Conservation (phyloP, 2,113 vertebrate species). For the Chunga burmeisteri region DNA sequence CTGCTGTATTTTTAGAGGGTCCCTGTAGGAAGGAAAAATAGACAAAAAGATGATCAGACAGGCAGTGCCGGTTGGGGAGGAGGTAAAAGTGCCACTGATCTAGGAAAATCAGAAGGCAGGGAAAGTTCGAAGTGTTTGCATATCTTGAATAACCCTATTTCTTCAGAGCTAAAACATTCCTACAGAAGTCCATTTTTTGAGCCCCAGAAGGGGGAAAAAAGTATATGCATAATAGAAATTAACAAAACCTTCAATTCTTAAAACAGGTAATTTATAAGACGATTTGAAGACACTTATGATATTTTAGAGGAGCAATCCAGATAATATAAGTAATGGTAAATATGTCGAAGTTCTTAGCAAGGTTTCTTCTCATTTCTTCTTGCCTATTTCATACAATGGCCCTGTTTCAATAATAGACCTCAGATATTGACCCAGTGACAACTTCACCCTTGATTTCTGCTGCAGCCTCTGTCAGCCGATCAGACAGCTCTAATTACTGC, state of each 20-base stretch:
- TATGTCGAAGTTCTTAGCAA: background rate
- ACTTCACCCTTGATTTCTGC: background rate
- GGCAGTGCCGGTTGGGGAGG: background rate
- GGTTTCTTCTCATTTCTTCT: background rate
- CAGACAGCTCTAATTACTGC: background rate
- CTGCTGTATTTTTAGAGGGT: slow-evolving; percentile 89
- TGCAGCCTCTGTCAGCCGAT: background rate
- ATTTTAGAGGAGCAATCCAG: background rate
- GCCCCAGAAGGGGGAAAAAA: background rate
- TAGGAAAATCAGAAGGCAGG: background rate
- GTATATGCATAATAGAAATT: background rate
- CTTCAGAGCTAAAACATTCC: background rate
- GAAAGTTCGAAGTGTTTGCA: background rate
- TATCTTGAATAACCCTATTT: background rate
- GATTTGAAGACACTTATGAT: background rate
- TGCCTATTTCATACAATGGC: background rate
- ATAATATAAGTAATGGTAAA: background rate
- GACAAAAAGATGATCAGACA: slow-evolving; percentile 33
- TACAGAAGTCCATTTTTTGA: background rate
- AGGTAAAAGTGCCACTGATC: background rate
- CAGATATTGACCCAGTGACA: background rate
- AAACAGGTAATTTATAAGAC: background rate
- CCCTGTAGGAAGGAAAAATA: slow-evolving; percentile 75
- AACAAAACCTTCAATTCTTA: background rate
- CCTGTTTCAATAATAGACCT: background rate